phyloP scores from a whole-genome alignment of 1,140 invertebrate species.

The Calycopis cecrops region DNA sequence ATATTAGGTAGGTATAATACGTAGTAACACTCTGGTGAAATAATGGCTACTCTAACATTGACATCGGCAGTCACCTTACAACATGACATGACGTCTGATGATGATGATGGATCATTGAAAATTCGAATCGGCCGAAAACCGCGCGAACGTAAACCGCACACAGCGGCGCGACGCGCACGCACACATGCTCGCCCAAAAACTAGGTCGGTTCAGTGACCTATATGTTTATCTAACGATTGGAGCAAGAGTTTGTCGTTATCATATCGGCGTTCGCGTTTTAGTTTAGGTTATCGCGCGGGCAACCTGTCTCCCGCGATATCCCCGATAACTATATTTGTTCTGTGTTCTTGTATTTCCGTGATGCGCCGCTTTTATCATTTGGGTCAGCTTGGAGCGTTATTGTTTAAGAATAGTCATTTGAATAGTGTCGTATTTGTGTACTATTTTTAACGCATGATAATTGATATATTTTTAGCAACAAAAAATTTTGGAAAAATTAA shows the following conservation, averaged over 20 bases:
- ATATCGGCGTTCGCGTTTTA: conserved; percentile 62
- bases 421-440: no score
- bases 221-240: conserved; percentile 73
- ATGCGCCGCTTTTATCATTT: conserved; percentile 11
- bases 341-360: conserved; percentile 10
- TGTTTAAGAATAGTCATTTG: neutral
- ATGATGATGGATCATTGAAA: no score
- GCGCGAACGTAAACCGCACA: neutral
- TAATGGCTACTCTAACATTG: no score
- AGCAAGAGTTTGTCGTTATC: conserved; percentile 48
- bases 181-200: conserved; percentile 44
- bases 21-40: no score
- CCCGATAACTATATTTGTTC: conserved; percentile 30
- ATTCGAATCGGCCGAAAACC: no score
- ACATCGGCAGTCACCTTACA: no score
- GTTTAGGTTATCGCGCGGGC: conserved; percentile 63
- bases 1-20: no score
- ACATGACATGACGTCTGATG: no score
- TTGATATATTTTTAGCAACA: no score
- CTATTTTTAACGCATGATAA: no score
- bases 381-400: conserved; percentile 2
- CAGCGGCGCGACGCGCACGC: conserved; percentile 15
- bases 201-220: conserved; percentile 72
- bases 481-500: no score
- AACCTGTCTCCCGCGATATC: conserved; percentile 64